These are phyloP conservation scores for Xyliphius kryptos DNA, from an alignment of 2,113 vertebrate species.

Conservation along the genomic window DNA sequence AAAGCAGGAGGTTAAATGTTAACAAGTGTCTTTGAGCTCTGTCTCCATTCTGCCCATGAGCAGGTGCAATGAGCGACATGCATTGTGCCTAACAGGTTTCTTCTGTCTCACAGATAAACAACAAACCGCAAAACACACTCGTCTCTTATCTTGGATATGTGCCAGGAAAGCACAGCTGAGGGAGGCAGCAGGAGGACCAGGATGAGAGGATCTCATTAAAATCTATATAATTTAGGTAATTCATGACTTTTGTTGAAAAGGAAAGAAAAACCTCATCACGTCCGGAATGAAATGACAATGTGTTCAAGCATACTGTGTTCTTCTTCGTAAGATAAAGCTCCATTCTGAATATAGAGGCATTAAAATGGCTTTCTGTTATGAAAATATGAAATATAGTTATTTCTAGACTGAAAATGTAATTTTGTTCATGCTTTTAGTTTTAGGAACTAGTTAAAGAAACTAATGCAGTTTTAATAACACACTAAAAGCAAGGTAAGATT, in stretches of 20 bases:
- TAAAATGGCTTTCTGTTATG: too few species aligned
- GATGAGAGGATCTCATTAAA: not conserved
- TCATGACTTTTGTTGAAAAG: not conserved
- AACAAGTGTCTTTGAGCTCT: slow-evolving; percentile 47
- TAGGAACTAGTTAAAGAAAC: too few species aligned
- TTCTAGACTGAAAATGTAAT: too few species aligned
- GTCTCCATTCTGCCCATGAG: slow-evolving; percentile 36
- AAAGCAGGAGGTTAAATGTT: slow-evolving; percentile 55
- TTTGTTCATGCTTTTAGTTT: too few species aligned
- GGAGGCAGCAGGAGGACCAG: too few species aligned
- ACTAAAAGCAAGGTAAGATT: too few species aligned
- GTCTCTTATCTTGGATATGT: not conserved
- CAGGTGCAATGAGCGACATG: slow-evolving; percentile 42
- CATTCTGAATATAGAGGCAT: too few species aligned
- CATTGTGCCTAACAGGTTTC: slow-evolving; percentile 22
- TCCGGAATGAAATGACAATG: too few species aligned
- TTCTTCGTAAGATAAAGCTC: too few species aligned
- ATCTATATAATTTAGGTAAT: slow-evolving; percentile 16
- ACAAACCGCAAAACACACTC: slow-evolving; percentile 13
- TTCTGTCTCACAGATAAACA: slow-evolving; percentile 17
- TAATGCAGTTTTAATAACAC: too few species aligned
- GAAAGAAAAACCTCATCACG: not conserved
- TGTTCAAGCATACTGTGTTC: too few species aligned
- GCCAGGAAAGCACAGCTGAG: slow-evolving; percentile 12
- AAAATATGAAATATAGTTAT: too few species aligned